These are phyloP conservation scores for Goniozus legneri DNA, from an alignment of 1,140 invertebrate species.

Conservation along the genomic window DNA sequence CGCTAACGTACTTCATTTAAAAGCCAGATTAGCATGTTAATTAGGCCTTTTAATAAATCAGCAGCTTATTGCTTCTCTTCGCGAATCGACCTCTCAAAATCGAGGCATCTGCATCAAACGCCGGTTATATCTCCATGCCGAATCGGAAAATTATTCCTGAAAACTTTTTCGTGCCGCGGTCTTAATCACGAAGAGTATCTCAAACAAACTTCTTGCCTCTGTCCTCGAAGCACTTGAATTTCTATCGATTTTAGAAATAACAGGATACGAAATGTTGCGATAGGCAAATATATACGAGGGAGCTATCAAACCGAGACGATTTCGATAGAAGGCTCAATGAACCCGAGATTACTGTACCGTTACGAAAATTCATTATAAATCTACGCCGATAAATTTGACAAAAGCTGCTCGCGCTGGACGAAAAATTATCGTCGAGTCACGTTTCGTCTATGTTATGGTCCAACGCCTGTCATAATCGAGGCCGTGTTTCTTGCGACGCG, in stretches of 20 bases:
- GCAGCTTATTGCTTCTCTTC: background rate
- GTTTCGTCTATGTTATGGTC: slow-evolving; percentile 22
- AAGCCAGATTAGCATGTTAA: slow-evolving; percentile 8
- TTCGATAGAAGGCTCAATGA: slow-evolving; percentile 9
- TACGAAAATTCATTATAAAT: slow-evolving; percentile 30
- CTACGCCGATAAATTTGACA: slow-evolving; percentile 18
- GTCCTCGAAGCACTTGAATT: background rate
- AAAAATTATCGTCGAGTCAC: slow-evolving; percentile 24
- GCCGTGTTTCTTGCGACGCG: too few species aligned
- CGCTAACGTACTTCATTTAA: background rate
- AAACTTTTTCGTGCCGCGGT: slow-evolving; percentile 6
- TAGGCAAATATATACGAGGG: slow-evolving; percentile 12
- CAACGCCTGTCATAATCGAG: slow-evolving; percentile 15
- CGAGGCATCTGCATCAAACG: slow-evolving; percentile 12
- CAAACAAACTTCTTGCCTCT: background rate
- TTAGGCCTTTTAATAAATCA: slow-evolving; percentile 11
- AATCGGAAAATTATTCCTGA: slow-evolving; percentile 1
- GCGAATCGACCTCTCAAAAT: background rate
- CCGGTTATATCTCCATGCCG: slow-evolving; percentile 11
- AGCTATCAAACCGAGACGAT: slow-evolving; percentile 16
- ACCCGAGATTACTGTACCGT: slow-evolving; percentile 21
- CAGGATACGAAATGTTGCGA: background rate
- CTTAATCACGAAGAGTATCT: background rate
- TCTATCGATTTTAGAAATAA: background rate
- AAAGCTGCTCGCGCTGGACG: slow-evolving; percentile 15